Evolutionary conservation across 2,797 vertebrate species (phyloP), one percentile per base, ranked within the genome.

Genomic region (Gadopsis marmoratus): DNA sequence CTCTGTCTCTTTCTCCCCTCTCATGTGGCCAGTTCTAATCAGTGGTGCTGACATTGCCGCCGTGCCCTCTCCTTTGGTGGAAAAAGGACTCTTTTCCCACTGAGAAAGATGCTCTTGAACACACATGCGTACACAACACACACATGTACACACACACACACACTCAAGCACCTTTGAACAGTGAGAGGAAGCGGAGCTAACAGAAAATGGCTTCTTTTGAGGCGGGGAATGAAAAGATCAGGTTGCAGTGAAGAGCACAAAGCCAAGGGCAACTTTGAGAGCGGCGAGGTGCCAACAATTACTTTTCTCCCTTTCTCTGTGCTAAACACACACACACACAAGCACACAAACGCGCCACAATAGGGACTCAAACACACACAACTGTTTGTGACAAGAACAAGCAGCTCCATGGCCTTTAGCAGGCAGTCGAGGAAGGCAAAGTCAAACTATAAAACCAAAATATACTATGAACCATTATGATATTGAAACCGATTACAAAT

Each of bases 11-110:
- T 78, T 88, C 90, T 85, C 71, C 70, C 85, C 93, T 95, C 94
- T 95, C 94, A 93, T 93, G 94, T 95, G 94, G 94, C 93, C 93
- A 91, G 92, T 94, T 95, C 93, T 94, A 94, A 95, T 96, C 95
- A 95, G 93, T 92, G 82, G 89, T 74, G 84, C 91, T 95, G 95
- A 95, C 94, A 95, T 94, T 95, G 95, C 93, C 83, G 92, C 93
- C 91, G 85, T 94, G 94, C 93, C 95, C 95, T 95, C 95, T 95
- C 93, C 93, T 90, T 91, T 93, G 94, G 94, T 95, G 93, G 93
- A 94, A 95, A 94, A 94, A 93, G 91, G 91, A 93, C 89, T 93
- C 91, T 92, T 91, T 94, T 92, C 92, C 92, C 87, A 91, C 91
- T 89, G 85, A 92, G 92, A 91, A 92, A 92, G 93, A 91, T 87